phyloP scores from a whole-genome alignment of 2,888 invertebrate species.

The Leptogaster cylindrica region DNA sequence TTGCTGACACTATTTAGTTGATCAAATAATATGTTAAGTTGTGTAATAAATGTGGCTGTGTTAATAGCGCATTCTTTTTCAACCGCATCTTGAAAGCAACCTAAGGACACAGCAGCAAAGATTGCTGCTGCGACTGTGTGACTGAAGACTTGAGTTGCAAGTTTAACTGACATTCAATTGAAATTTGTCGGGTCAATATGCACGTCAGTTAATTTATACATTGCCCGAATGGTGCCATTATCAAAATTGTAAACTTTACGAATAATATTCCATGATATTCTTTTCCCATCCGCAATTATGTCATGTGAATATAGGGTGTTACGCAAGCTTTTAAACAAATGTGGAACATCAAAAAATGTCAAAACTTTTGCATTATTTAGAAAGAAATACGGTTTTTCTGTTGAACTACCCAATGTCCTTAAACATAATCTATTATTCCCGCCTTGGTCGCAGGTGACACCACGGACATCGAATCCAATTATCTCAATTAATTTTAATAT shows the following conservation, averaged over 20 bases:
- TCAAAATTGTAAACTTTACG: neutral
- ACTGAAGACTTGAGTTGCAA: neutral
- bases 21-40: neutral
- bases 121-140: too few species aligned
- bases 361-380: too few species aligned
- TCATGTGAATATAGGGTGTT: too few species aligned
- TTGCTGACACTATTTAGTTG: neutral
- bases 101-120: neutral
- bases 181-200: constrained; percentile 3
- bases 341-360: too few species aligned
- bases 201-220: neutral
- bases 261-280: neutral
- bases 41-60: neutral
- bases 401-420: too few species aligned
- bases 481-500: too few species aligned
- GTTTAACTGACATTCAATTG: neutral
- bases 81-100: neutral
- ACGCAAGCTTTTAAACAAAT: too few species aligned
- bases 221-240: constrained; percentile 2
- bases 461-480: too few species aligned
- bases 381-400: too few species aligned
- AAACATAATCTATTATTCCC: too few species aligned
- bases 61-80: neutral
- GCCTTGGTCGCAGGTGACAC: too few species aligned
- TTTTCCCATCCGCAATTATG: too few species aligned